Evolutionary conservation across 1,140 invertebrate species (phyloP), one percentile per base, ranked within the genome.

Genomic region (Episyrphus balteatus): DNA sequence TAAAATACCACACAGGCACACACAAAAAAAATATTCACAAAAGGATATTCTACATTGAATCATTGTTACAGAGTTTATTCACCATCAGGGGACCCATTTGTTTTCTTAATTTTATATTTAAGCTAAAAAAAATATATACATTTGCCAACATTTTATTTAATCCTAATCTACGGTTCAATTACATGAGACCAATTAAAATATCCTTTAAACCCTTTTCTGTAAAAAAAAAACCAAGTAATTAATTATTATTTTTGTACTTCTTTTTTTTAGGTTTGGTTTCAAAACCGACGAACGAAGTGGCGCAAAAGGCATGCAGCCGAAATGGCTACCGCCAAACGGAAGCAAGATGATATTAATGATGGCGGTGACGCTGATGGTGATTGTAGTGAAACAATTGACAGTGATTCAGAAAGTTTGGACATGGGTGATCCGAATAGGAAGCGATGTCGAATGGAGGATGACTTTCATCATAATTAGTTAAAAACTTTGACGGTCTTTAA

Each of bases 231-330:
- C 14, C 39, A 51, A 36, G 49, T 46, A 49, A 51, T 42, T 46
- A 51, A 56, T 51, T 54, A 50, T 42, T 45, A 33, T 30, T 45
- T 52, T 52, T 48, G 47, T 8, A 11, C 34, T 59, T 55, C 34
- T 45, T 49, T 50, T 54, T 70, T 55, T 79, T 79, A 99, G 95
- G 96, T 99, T 36, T 99, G 96, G 96, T 99, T 99, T 75, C 96
- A 99, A 75, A 99, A 99, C 72, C 80, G 96, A 68, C 77, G 96
- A 65, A 99, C 95, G 57, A 99, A 99, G 78, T 98, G 95, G 95
- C 77, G 96, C 60, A 99, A 99, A 80, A 94, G 94, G 69, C 93
- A 98, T 75, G 94, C 95, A 1, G 95, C 94, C 3, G 95, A 98
- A 76, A 95, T 97, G 92, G 94, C 94, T 42, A 93, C 92, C 19